Percentiles rank a stretch among this genome's conserved stretches.
phyloP scores from a whole-genome alignment of 2,888 invertebrate species.

The Diarsia dahlii region DNA sequence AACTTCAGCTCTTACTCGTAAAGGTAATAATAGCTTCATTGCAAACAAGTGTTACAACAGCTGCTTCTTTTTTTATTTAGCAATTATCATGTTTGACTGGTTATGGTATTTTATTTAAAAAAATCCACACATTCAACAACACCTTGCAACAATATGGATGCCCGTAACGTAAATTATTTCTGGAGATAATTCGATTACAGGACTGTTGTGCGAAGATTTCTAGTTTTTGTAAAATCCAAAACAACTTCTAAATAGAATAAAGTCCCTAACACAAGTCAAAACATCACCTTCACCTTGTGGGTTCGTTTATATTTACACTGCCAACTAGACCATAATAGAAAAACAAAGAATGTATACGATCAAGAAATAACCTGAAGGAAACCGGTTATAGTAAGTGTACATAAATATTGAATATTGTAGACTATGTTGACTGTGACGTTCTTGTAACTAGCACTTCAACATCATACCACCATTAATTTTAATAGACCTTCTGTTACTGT shows the following conservation, averaged over 20 bases:
- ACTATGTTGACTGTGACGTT: not conserved
- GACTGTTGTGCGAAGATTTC: not conserved
- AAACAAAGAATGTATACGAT: constrained; percentile 7
- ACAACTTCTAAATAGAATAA: not conserved
- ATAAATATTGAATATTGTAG: constrained; percentile 26
- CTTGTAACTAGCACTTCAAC: not conserved
- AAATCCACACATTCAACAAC: not conserved
- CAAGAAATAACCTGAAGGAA: constrained; percentile 25
- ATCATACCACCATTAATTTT: constrained; percentile 10
- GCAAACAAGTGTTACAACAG: not conserved
- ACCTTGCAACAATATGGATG: not conserved
- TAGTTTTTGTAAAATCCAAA: not conserved
- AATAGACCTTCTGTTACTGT: constrained; percentile 9
- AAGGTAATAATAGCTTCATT: not conserved
- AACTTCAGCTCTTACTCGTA: not conserved
- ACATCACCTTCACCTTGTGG: not conserved
- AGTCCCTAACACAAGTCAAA: too few species aligned
- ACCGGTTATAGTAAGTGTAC: constrained; percentile 34
- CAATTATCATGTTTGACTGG: not conserved
- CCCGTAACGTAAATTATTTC: not conserved
- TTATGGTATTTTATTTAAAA: not conserved
- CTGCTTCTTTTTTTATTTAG: not conserved
- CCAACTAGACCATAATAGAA: not conserved
- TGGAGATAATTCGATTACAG: not conserved
- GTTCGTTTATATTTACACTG: too few species aligned